Evolutionary conservation across 2,113 vertebrate genomes (phyloP).

Genomic region (Cynopterus brachyotis): DNA sequence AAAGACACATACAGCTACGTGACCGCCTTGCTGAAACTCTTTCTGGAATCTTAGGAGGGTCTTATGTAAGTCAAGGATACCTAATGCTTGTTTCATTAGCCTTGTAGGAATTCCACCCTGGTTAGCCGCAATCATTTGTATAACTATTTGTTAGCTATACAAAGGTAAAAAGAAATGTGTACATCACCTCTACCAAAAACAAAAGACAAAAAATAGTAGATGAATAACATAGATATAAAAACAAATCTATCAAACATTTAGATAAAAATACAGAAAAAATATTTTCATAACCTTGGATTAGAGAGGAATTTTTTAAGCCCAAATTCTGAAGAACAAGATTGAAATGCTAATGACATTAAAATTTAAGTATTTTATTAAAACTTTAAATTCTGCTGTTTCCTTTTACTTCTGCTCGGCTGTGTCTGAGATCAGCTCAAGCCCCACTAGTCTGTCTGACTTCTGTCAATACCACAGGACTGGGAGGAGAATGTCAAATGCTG

Average conservation of each 20-base stretch:
- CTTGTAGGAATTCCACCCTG: neutral
- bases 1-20: neutral
- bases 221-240: neutral
- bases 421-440: rapidly evolving
- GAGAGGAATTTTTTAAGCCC: neutral
- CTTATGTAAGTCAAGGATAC: neutral
- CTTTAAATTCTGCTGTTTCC: neutral
- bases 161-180: slow-evolving; percentile 27
- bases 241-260: neutral
- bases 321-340: neutral
- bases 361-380: neutral
- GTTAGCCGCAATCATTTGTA: neutral
- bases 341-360: neutral
- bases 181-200: neutral
- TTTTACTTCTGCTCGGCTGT: neutral
- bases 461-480: neutral
- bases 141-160: neutral
- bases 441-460: neutral
- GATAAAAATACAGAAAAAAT: neutral
- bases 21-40: neutral
- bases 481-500: neutral
- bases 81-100: neutral
- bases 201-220: neutral
- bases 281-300: neutral
- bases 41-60: neutral